Evolutionary conservation across 2,113 vertebrate species (phyloP), one percentile per base, ranked within the genome.

Genomic region (Amblyornis subalaris): DNA sequence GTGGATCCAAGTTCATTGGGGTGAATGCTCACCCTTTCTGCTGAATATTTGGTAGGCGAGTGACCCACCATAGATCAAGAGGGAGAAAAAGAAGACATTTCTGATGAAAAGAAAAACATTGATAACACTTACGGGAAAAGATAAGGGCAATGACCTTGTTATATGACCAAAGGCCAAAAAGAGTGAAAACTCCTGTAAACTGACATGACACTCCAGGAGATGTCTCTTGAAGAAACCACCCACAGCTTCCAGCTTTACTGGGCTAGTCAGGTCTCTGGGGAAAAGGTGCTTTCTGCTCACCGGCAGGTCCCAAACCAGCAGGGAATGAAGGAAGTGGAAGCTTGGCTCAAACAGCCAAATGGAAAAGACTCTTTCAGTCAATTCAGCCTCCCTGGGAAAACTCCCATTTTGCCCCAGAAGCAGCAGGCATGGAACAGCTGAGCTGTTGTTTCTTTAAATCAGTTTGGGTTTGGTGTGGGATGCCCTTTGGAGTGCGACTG

Each of bases 61-160:
- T 48, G 75, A 53, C 74, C 70, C 51, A 45, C 19, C 33, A 82
- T 60, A 78, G 53, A 71, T 58, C 42, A 73, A 78, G 62, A 73
- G 47, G 29, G 60, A 86, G 61, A 53, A 88, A 70, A 89, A 74
- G 35, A 88, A 53, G 71, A 85, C 31, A 42, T 74, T 88, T 84
- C 36, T 95, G 71, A 64, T 71, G 64, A 84, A 86, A 94, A 76
- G 44, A 15, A 93, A 95, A 95, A 81, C 69, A 85, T 10, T 82
- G 72, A 86, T 93, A 90, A 88, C 60, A 28, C 28, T 96, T 87
- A 61, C 5, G 93, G 95, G 85, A 94, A 91, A 87, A 83, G 74
- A 89, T 80, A 48, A 36, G 76, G 72, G 48, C 55, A 64, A 29
- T 76, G 53, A 67, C 38, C 47, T n/a, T n/a, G n/a, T n/a, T n/a